These are phyloP conservation scores for Brachirus orientalis DNA, from an alignment of 2,113 vertebrate genomes.

Conservation along the genomic window DNA sequence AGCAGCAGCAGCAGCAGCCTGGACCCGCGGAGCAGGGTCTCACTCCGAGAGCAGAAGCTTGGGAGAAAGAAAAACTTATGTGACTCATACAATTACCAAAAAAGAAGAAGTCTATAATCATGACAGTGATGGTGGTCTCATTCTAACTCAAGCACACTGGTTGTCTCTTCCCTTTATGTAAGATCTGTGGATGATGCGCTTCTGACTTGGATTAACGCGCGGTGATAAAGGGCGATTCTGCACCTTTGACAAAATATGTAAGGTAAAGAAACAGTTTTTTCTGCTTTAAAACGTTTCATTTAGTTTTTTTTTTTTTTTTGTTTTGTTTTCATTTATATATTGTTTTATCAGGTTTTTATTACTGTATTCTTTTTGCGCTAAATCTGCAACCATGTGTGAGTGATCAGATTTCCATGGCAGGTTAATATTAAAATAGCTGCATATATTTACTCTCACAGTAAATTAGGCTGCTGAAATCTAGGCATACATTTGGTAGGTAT, in stretches of 20 bases:
- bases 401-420: neutral
- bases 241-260: conserved; percentile 80
- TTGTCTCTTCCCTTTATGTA: conserved; percentile 28
- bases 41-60: conserved; percentile 22
- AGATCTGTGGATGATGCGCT: conserved; percentile 57
- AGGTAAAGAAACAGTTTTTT: conserved; percentile 73
- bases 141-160: neutral
- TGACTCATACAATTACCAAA: neutral
- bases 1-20: conserved; percentile 23
- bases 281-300: neutral
- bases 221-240: conserved; percentile 63
- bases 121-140: neutral
- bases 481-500: too few relatives aligned
- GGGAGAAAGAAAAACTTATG: conserved; percentile 2
- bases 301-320: neutral
- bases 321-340: too few relatives aligned
- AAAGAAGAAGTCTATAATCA: neutral
- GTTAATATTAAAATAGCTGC: too few relatives aligned
- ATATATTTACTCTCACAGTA: too few relatives aligned
- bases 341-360: too few relatives aligned
- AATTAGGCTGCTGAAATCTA: too few relatives aligned
- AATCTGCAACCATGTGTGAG: too few relatives aligned
- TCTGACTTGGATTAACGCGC: conserved; percentile 75
- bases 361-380: too few relatives aligned
- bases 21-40: conserved; percentile 35